Evolutionary conservation across 1,140 invertebrate genomes (phyloP).

Genomic region (Drosophila varians): DNA sequence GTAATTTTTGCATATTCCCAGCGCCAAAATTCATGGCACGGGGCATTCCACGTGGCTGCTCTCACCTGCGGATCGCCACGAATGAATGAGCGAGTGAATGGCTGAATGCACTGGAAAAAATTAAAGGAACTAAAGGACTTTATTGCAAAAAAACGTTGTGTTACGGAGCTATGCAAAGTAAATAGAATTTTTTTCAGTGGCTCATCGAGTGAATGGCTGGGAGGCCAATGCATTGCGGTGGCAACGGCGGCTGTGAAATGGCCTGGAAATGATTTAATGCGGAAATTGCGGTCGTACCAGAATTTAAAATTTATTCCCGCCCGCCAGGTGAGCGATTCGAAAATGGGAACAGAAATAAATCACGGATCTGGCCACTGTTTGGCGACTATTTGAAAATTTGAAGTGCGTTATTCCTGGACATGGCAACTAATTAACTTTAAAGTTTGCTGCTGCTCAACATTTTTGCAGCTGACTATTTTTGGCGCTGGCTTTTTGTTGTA

Average conservation of each 20-base stretch:
- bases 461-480: conserved; percentile 54
- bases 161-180: too few species aligned
- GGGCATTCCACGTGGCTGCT: conserved; percentile 75
- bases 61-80: conserved; percentile 76
- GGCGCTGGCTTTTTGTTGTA: conserved; percentile 26
- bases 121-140: background rate
- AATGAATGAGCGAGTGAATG: conserved; percentile 54
- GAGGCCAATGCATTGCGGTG: conserved; percentile 55
- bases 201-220: conserved; percentile 1
- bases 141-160: too few species aligned
- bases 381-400: conserved; percentile 35
- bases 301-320: conserved; percentile 70
- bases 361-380: conserved; percentile 31
- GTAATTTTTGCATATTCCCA: conserved; percentile 78
- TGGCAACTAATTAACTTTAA: conserved; percentile 79
- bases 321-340: conserved; percentile 47
- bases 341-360: conserved; percentile 30
- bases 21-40: conserved; percentile 42
- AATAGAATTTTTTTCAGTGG: background rate
- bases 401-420: conserved; percentile 51
- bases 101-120: conserved; percentile 17
- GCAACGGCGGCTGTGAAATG: conserved; percentile 75
- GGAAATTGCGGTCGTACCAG: conserved; percentile 73
- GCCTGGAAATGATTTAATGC: conserved; percentile 81
- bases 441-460: conserved; percentile 21